Evolutionary conservation across 2,797 vertebrate species (phyloP).

Genomic region (Alcedo quadribrachys): DNA sequence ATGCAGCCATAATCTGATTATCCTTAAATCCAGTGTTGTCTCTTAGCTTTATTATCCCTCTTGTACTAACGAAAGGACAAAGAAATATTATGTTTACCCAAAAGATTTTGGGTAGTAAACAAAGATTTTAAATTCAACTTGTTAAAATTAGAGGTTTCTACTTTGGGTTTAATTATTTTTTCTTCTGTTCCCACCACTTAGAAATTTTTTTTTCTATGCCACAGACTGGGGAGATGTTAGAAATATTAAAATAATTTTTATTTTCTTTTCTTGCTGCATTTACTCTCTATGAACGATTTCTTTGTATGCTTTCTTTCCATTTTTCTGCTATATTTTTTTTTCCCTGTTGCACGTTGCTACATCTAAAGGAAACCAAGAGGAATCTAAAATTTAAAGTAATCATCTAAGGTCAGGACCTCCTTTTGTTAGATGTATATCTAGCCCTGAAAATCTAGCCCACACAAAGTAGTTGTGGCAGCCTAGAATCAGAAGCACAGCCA

Average conservation of each 20-base stretch:
- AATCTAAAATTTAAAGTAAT: neutral
- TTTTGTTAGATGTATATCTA: neutral
- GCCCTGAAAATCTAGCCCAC: neutral
- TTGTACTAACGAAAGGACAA: constrained; percentile 3
- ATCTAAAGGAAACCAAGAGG: neutral
- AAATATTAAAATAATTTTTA: neutral
- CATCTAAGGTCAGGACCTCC: neutral
- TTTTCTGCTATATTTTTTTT: neutral
- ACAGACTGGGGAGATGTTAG: neutral
- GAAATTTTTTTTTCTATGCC: neutral
- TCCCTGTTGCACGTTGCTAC: neutral
- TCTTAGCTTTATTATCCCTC: constrained; percentile 11
- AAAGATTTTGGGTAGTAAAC: constrained; percentile 25
- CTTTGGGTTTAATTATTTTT: neutral
- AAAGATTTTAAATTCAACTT: constrained; percentile 1
- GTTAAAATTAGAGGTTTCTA: neutral
- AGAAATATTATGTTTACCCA: constrained; percentile 5
- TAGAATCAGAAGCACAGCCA: neutral
- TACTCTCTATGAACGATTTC: neutral
- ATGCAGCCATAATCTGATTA: constrained; percentile 3
- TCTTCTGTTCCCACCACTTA: neutral
- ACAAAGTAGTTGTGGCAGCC: neutral
- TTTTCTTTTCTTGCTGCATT: neutral
- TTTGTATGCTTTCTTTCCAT: neutral
- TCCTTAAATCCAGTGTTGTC: constrained; percentile 36